A percentile compares a stretch with the other conserved stretches of the same genome.
These are phyloP conservation scores for Plutella xylostella DNA, from an alignment of 2,888 invertebrate species.

Conservation along the genomic window DNA sequence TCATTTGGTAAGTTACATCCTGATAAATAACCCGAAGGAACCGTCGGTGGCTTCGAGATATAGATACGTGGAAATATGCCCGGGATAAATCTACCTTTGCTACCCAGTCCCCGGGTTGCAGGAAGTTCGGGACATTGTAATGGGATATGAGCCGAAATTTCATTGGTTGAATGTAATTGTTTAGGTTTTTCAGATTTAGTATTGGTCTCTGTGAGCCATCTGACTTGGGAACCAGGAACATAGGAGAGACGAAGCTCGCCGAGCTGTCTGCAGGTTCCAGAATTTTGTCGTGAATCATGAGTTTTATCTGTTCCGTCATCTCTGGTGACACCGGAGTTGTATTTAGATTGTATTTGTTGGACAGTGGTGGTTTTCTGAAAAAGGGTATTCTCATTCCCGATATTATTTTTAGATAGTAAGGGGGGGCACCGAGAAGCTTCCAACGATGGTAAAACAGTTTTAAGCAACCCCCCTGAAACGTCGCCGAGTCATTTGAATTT, in stretches of 20 bases:
- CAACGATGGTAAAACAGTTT: too few species aligned
- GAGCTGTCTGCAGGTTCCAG: not conserved
- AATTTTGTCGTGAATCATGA: not conserved
- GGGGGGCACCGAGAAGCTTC: too few species aligned
- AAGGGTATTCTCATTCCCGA: not conserved
- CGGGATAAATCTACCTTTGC: slow-evolving; percentile 13
- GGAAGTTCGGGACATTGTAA: not conserved
- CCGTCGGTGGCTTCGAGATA: slow-evolving; percentile 3
- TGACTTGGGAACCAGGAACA: not conserved
- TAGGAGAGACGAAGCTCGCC: not conserved
- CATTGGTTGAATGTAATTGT: not conserved
- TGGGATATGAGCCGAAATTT: not conserved
- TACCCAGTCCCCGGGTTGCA: slow-evolving; percentile 10
- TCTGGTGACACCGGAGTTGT: not conserved
- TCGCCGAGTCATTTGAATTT: too few species aligned
- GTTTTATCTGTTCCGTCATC: not conserved
- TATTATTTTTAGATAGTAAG: slow-evolving; percentile 16
- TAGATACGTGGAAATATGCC: slow-evolving; percentile 13
- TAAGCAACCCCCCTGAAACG: too few species aligned
- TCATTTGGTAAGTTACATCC: slow-evolving; percentile 5
- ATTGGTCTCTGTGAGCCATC: not conserved
- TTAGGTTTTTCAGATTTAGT: not conserved
- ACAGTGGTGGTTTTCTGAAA: not conserved
- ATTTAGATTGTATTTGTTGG: not conserved
- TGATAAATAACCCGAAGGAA: slow-evolving; percentile 11